Base-by-base conservation (phyloP, 1,140 invertebrate species). In the Ditylenchus dipsaci region DNA sequence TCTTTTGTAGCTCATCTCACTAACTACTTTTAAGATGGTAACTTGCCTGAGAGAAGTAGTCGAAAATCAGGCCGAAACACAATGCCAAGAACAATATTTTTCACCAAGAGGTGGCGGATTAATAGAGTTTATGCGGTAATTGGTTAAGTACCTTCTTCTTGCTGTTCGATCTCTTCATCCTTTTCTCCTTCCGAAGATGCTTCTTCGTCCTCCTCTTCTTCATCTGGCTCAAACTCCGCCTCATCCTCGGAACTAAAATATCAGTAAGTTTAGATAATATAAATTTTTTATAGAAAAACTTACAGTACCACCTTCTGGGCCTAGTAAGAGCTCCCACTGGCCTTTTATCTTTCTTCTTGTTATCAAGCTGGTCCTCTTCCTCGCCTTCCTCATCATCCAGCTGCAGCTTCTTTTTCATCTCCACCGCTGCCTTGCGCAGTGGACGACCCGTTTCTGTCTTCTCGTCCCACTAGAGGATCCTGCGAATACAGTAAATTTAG, bases 321-420 rank as follows among this genome's bases (percentile, higher is more conserved):
- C 59, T 61, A 7, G 59, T 61, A 1, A 61, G 27, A 5, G 59
- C 59, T 5, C 59, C 59, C 1, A 61, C 3, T n/a, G 59, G 59
- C 8, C 59, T 19, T n/a, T 19, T 1, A 45, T 15, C 15, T 19
- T 38, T 61, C 59, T 19, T 23, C 23, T 17, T 53, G 49, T 53
- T 53, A 21, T 9, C 19, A 30, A 13, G 17, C 8, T 19, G n/a
- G 49, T 71, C 68, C 15, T 69, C 68, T 69, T 69, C 68, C 58
- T 65, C 63, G 27, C 27, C 38, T 19, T 33, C 57, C 43, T 13
- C n/a, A 21, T 17, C 49, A 8, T 17, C 23, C n/a, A 61, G 29
- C 26, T 42, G n/a, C n/a, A 75, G n/a, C 45, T 73, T 71, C 21
- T 75, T 56, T 7, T 68, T 73, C 17, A 73, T 56, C 33, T 73